These are phyloP conservation scores for Tethya wilhelma DNA, from an alignment of 37 sponge, comb jelly and placozoan species.

Conservation along the genomic window DNA sequence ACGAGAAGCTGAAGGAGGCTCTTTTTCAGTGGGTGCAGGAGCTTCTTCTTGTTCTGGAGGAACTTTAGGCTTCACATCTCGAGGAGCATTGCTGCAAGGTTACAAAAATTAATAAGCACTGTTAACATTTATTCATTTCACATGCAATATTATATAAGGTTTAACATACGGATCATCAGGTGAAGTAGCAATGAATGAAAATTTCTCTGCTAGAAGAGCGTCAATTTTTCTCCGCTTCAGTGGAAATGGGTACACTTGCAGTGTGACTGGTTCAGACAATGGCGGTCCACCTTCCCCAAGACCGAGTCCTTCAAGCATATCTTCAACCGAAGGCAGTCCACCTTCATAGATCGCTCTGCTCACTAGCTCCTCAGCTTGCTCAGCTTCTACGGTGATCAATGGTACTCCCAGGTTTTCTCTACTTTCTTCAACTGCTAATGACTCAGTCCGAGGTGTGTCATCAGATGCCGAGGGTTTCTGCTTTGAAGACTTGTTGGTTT, in stretches of 20 bases:
- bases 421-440: conserved; percentile 50
- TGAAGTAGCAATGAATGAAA: conserved; percentile 70
- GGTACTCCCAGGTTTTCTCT: conserved; percentile 88
- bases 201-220: conserved; percentile 10
- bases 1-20: conserved; percentile 30
- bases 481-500: conserved; percentile 1
- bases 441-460: not conserved
- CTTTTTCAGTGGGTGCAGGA: not conserved
- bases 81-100: conserved; percentile 15
- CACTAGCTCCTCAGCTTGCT: conserved; percentile 22
- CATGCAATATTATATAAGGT: not conserved
- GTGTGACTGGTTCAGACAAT: conserved; percentile 70
- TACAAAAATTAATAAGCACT: not conserved
- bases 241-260: conserved; percentile 82
- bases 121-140: no score
- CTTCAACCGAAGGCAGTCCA: conserved; percentile 73
- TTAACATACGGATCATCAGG: conserved; percentile 84
- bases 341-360: conserved; percentile 29
- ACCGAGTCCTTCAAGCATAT: conserved; percentile 85
- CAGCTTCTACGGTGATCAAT: conserved; percentile 48
- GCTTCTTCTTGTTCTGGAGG: not conserved
- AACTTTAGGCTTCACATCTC: not conserved
- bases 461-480: not conserved
- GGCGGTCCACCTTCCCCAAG: conserved; percentile 87
- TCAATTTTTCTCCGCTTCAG: conserved; percentile 51